Percentiles rank a stretch among this genome's conserved stretches.
Conservation (phyloP, 2,888 invertebrate genomes). For the Apodemia hepburni region DNA sequence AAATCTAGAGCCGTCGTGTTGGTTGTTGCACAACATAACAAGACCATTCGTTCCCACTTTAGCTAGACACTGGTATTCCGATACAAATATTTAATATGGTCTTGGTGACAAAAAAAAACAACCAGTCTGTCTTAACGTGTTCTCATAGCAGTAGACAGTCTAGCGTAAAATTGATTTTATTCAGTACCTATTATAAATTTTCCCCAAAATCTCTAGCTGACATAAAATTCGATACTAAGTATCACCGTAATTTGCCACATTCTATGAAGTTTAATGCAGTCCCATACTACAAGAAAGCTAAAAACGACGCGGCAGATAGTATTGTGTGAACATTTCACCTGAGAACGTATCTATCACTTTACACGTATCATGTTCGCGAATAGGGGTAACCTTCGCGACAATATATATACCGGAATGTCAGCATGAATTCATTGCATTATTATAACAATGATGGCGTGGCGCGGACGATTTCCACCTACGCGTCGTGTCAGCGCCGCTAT, state of each 20-base stretch:
- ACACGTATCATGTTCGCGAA: background rate
- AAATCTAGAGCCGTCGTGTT: too few species aligned
- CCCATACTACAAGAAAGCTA: background rate
- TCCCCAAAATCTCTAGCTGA: background rate
- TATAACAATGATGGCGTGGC: slow-evolving; percentile 11
- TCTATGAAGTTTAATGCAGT: background rate
- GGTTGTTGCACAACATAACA: too few species aligned
- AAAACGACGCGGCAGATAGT: background rate
- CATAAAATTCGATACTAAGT: background rate
- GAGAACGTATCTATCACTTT: too few species aligned
- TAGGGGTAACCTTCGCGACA: background rate
- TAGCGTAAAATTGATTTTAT: too few species aligned
- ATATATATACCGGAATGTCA: background rate
- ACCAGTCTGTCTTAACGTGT: too few species aligned
- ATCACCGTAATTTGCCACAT: background rate
- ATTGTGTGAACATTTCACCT: background rate
- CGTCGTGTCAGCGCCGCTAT: slow-evolving; percentile 26
- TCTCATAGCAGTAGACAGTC: too few species aligned
- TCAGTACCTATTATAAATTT: too few species aligned
- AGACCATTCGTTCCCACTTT: too few species aligned
- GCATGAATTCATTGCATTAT: slow-evolving; percentile 22
- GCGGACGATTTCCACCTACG: slow-evolving; percentile 23
- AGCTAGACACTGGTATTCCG: too few species aligned
- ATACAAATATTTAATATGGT: too few species aligned
- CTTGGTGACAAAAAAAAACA: too few species aligned